phyloP scores from a whole-genome alignment of 2,113 vertebrate species.

The Corythaeola cristata region DNA sequence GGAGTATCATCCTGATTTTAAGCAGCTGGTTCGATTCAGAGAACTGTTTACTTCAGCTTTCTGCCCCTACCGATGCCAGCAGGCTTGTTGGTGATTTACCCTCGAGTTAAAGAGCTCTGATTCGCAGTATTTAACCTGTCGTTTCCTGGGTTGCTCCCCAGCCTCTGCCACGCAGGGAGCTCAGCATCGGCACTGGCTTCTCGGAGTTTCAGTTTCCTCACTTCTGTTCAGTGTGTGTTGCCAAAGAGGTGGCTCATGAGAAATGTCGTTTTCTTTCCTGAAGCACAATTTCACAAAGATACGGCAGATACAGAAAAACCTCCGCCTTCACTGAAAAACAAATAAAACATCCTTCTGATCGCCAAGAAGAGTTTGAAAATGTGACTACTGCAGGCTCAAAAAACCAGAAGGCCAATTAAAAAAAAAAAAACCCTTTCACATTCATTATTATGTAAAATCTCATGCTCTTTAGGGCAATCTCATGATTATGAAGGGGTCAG shows the following conservation, averaged over 20 bases:
- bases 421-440: not conserved
- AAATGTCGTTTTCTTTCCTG: not conserved
- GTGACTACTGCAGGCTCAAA: not conserved
- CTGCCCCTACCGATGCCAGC: not conserved
- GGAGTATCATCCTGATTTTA: not conserved
- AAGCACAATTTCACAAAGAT: not conserved
- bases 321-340: not conserved
- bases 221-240: not conserved
- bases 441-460: slow-evolving; percentile 58
- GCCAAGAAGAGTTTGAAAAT: not conserved
- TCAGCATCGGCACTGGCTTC: not conserved
- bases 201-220: not conserved
- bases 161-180: not conserved
- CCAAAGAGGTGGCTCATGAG: not conserved
- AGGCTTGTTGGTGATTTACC: not conserved
- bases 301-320: not conserved
- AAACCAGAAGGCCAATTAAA: slow-evolving; percentile 42
- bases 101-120: not conserved
- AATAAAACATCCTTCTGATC: not conserved
- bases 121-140: not conserved
- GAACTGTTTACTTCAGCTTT: not conserved
- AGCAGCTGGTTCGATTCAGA: not conserved
- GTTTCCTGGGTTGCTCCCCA: not conserved
- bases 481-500: slow-evolving; percentile 60
- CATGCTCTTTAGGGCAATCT: slow-evolving; percentile 66